These are phyloP conservation scores for Agrotis segetum DNA, from an alignment of 2,888 invertebrate genomes.

Conservation along the genomic window DNA sequence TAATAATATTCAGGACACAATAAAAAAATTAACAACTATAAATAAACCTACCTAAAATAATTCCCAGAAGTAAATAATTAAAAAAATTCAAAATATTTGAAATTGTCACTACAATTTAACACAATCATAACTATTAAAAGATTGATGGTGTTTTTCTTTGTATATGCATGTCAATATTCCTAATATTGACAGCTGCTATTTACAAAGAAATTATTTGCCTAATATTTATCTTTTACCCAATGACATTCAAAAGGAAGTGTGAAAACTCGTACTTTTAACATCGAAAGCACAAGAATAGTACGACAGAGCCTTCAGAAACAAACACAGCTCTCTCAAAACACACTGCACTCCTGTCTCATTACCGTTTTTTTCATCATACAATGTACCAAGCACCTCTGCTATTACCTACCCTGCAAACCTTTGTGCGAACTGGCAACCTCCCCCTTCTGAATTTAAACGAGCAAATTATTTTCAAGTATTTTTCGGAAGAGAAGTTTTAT, in stretches of 20 bases:
- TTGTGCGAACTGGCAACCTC: constrained; percentile 79
- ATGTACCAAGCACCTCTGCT: constrained; percentile 83
- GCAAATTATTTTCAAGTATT: constrained; percentile 90
- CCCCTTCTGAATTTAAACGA: constrained; percentile 90
- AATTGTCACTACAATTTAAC: no score
- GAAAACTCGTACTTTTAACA: background rate
- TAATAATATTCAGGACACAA: no score
- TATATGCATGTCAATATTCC: no score
- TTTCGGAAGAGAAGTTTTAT: constrained; percentile 90
- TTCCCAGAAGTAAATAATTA: no score
- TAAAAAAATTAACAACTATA: no score
- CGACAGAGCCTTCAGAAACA: constrained; percentile 68
- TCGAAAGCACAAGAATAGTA: background rate
- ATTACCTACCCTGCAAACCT: constrained; percentile 78
- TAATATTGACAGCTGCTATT: no score
- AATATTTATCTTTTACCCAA: no score
- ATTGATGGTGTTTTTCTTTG: no score
- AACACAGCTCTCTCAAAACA: constrained; percentile 77
- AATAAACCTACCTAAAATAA: no score
- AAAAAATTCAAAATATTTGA: no score
- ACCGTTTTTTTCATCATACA: constrained; percentile 79
- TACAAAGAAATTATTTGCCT: no score
- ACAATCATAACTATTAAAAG: no score
- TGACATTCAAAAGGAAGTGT: background rate
- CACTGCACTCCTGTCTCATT: constrained; percentile 77